Evolutionary conservation across 2,888 invertebrate species (phyloP).

Genomic region (Habrosyne pyritoides): DNA sequence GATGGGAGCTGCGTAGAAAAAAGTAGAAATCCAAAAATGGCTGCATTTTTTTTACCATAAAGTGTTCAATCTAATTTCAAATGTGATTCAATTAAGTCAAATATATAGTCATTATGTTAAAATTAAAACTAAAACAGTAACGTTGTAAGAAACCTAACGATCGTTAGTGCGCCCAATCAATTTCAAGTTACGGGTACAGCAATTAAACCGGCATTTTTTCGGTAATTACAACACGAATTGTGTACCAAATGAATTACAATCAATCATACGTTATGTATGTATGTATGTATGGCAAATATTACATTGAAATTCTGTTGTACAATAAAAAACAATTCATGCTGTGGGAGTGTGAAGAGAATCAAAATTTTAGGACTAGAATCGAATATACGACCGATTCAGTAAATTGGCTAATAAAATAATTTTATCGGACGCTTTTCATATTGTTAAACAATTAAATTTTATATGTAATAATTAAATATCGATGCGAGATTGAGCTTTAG

Average conservation of each 20-base stretch:
- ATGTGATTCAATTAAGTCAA: neutral
- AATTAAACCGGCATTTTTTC: constrained; percentile 65
- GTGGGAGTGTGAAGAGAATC: neutral
- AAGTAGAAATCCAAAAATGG: neutral
- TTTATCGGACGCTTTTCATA: no score
- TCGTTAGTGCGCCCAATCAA: constrained; percentile 52
- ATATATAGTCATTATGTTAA: neutral
- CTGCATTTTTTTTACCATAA: neutral
- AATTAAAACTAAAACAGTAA: constrained; percentile 7
- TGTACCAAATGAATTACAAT: constrained; percentile 37
- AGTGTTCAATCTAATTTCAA: neutral
- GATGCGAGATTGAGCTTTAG: neutral
- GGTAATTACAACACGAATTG: constrained; percentile 49
- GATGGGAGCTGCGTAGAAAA: neutral
- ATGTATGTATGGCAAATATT: neutral
- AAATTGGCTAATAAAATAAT: no score
- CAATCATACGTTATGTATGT: constrained; percentile 34
- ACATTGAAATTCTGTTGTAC: neutral
- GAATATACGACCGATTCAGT: no score
- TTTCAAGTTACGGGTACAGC: constrained; percentile 43
- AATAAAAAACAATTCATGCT: no score
- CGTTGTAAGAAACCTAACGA: constrained; percentile 52
- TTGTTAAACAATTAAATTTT: no score
- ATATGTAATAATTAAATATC: neutral
- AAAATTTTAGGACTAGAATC: neutral